Evolutionary conservation across 2,888 invertebrate species (phyloP).

Genomic region (Rhorus exstirpatorius): DNA sequence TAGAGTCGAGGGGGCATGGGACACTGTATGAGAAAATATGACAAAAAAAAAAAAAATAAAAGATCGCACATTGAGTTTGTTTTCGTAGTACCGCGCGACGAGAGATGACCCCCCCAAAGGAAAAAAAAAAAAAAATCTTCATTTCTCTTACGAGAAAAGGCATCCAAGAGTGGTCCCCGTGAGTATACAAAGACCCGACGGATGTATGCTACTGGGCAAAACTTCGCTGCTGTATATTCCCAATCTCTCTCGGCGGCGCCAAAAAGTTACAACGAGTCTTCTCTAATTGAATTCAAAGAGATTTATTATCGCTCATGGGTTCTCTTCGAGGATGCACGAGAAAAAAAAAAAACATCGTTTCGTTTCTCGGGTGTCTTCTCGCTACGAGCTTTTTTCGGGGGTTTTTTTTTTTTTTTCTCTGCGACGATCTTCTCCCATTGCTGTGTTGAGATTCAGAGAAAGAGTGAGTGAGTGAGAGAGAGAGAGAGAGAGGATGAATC

Average conservation of each 20-base stretch:
- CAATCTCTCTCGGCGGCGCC: conserved; percentile 66
- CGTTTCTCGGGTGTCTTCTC: conserved; percentile 54
- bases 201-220: conserved; percentile 44
- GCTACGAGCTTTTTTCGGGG: conserved; percentile 54
- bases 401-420: conserved; percentile 46
- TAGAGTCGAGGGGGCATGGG: too few relatives aligned
- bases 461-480: neutral
- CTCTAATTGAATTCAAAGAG: conserved; percentile 81
- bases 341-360: conserved; percentile 56
- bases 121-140: too few relatives aligned
- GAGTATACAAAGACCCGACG: conserved; percentile 41
- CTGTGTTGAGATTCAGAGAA: conserved; percentile 10
- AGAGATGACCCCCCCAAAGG: conserved; percentile 14
- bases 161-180: conserved; percentile 15
- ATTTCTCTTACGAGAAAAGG: conserved; percentile 5
- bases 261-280: conserved; percentile 72
- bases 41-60: conserved; percentile 11
- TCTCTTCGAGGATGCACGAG: conserved; percentile 54
- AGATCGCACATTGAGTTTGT: conserved; percentile 70
- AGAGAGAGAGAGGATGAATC: conserved; percentile 21
- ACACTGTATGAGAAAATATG: conserved; percentile 3
- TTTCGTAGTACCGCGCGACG: conserved; percentile 70
- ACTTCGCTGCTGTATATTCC: conserved; percentile 48
- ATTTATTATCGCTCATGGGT: conserved; percentile 76
- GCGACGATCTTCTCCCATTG: conserved; percentile 39